phyloP scores from a whole-genome alignment of 1,140 invertebrate species.

The Maconellicoccus hirsutus region DNA sequence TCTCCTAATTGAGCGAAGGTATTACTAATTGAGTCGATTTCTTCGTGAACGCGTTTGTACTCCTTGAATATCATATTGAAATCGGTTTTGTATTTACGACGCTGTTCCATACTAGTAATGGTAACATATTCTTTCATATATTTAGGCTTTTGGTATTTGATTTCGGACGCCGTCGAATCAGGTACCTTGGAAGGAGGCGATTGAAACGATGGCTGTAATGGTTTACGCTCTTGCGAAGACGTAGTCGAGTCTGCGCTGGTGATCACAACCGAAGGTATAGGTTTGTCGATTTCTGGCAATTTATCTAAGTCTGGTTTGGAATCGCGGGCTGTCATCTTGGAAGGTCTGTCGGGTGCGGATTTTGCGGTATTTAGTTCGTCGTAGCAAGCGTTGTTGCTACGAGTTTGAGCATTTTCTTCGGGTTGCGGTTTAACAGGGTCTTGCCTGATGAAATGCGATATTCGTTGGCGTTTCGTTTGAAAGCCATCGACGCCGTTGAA shows the following conservation, averaged over 20 bases:
- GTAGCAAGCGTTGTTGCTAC: background rate
- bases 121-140: conserved; percentile 58
- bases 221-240: conserved; percentile 23
- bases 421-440: background rate
- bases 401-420: background rate
- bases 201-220: conserved; percentile 19
- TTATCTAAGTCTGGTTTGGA: background rate
- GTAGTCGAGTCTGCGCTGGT: conserved; percentile 7
- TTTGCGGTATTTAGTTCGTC: background rate
- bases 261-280: background rate
- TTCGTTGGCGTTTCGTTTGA: conserved; percentile 62
- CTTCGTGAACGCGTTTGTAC: conserved; percentile 60
- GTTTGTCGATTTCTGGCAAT: background rate
- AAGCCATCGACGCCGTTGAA: conserved; percentile 47
- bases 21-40: conserved; percentile 60
- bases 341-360: background rate
- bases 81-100: conserved; percentile 72
- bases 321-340: no score
- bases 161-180: background rate
- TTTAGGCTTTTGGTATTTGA: background rate
- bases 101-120: conserved; percentile 61
- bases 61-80: conserved; percentile 75
- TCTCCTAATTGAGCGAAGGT: conserved; percentile 62
- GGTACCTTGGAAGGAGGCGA: background rate
- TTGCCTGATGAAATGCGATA: conserved; percentile 53